Evolutionary conservation across 2,113 vertebrate genomes (phyloP), one percentile per base, ranked within the genome.

Genomic region (Trogon surrucura): DNA sequence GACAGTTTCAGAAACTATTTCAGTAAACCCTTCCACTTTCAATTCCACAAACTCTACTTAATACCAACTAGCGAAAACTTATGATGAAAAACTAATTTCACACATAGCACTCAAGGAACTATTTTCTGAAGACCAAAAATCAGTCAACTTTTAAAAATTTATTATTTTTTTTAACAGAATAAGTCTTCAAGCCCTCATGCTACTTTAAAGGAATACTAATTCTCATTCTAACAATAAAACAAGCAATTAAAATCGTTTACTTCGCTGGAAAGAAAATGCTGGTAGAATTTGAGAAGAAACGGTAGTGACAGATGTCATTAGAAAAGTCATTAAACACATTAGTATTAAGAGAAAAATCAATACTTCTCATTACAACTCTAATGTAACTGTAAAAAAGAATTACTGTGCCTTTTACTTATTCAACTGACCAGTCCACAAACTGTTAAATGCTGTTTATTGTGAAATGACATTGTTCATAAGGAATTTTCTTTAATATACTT

Each of bases 261-360:
- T 85, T 87, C 60, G 74, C 9, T 64, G 32, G 80, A 74, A 17
- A 58, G 32, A 86, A 95, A 92, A 93, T 60, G 41, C 21, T 69
- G 65, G 32, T 70, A 89, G 34, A 96, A 78, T 81, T 50, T 71
- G 65, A 53, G 66, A 96, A 95, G 80, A 92, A 95, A 71, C 51
- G 91, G 56, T 70, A 86, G 38, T 70, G 89, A 88, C 88, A 95
- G 80, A 84, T 56, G 45, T 56, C 56, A 56, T 83, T 95, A 89
- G 78, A 94, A 82, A 97, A 72, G 91, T 96, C 86, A 80, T 91
- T 92, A 88, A 84, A 74, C 38, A 60, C 32, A 91, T 94, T 56
- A 83, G 82, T 81, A 93, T 83, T 89, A 92, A 80, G 36, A 93
- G 87, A 80, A 93, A 92, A 90, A 86, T 64, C 89, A 96, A 89